Conservation (phyloP, 2,797 vertebrate species). For the Poeciliopsis gracilis region DNA sequence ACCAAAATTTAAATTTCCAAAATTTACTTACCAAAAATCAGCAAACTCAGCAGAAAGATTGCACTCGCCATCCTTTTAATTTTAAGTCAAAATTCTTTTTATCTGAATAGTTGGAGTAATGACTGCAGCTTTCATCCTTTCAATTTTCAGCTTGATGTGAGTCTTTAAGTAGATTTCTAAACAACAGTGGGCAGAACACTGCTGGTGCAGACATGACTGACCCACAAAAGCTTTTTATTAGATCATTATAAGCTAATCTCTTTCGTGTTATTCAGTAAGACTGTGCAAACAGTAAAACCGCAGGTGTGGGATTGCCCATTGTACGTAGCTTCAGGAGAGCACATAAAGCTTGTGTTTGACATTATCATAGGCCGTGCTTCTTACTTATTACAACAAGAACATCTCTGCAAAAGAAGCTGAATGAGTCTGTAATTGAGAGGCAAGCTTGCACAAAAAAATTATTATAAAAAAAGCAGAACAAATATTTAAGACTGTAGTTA, state of each 20-base stretch:
- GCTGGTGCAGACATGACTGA: not conserved
- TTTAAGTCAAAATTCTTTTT: conserved; percentile 9
- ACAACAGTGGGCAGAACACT: not conserved
- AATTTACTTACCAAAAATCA: conserved; percentile 51
- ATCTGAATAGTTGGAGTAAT: not conserved
- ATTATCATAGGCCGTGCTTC: conserved; percentile 19
- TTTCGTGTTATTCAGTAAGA: not conserved
- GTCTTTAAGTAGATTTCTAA: conserved; percentile 57
- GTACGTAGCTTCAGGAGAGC: conserved; percentile 17
- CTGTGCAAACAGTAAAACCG: conserved; percentile 56
- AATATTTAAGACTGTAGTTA: conserved; percentile 22
- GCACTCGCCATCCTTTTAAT: conserved; percentile 7
- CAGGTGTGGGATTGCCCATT: conserved; percentile 19
- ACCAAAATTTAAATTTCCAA: not conserved
- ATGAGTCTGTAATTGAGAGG: conserved; percentile 6
- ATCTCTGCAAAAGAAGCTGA: not conserved
- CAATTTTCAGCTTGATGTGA: not conserved
- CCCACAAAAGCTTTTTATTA: conserved; percentile 19
- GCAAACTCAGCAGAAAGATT: conserved; percentile 29
- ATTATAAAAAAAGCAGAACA: conserved; percentile 30
- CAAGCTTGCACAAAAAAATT: not conserved
- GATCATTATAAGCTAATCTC: conserved; percentile 24
- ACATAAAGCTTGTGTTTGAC: conserved; percentile 18
- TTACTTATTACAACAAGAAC: conserved; percentile 20
- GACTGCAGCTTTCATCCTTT: conserved; percentile 8